Percentiles rank a stretch among this genome's conserved stretches.
These are phyloP conservation scores for Agrotis segetum DNA, from an alignment of 2,888 invertebrate genomes.

Conservation along the genomic window DNA sequence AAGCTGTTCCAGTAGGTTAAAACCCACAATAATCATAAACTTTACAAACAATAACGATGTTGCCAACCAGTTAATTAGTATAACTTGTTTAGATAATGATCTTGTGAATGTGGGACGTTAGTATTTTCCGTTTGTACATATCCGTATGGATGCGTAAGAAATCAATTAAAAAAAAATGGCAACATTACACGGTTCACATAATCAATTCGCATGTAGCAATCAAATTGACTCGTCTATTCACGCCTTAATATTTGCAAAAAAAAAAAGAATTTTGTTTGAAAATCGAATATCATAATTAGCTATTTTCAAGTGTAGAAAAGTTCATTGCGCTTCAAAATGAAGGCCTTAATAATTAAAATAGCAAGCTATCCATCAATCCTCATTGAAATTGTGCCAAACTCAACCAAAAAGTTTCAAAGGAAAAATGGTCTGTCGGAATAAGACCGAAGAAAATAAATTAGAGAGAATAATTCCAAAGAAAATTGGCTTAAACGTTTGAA, in stretches of 20 bases:
- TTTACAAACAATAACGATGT: conserved; percentile 60
- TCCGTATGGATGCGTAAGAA: conserved; percentile 23
- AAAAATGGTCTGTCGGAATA: conserved; percentile 11
- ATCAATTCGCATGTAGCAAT: neutral
- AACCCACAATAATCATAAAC: conserved; percentile 57
- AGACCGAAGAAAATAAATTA: conserved; percentile 16
- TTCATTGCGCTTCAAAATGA: conserved; percentile 32
- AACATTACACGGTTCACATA: too few relatives aligned
- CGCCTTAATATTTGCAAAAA: neutral
- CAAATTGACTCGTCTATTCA: neutral
- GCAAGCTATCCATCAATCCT: conserved; percentile 8
- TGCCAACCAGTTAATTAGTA: conserved; percentile 59
- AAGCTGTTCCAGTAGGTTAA: conserved; percentile 60
- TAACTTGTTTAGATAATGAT: conserved; percentile 51
- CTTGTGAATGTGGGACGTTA: conserved; percentile 56
- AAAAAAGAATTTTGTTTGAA: neutral
- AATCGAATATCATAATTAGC: neutral
- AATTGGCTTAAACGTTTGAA: conserved; percentile 26
- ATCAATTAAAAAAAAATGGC: neutral
- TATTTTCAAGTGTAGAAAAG: conserved; percentile 5
- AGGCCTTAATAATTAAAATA: conserved; percentile 19
- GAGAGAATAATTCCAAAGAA: conserved; percentile 3
- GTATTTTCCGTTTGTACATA: conserved; percentile 55
- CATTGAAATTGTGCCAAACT: conserved; percentile 42
- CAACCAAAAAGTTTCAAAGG: conserved; percentile 4